Conservation (phyloP, 1,140 invertebrate genomes). For the Luehdorfia chinensis region DNA sequence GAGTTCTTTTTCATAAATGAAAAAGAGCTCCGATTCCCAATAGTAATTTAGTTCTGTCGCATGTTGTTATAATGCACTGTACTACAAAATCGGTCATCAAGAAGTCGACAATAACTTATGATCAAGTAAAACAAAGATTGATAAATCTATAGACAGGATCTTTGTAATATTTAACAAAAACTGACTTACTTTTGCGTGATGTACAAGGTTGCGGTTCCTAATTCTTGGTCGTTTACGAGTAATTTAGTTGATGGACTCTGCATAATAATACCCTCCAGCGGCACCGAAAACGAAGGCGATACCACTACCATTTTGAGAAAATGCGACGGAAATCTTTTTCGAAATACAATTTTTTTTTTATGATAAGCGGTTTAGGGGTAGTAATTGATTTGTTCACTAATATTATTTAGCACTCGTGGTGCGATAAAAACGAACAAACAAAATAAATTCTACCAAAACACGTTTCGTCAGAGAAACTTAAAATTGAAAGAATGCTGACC, state of each 20-base stretch:
- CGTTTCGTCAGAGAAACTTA: too few relatives aligned
- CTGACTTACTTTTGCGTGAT: constrained; percentile 62
- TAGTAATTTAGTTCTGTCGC: too few relatives aligned
- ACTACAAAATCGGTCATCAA: too few relatives aligned
- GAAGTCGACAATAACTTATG: too few relatives aligned
- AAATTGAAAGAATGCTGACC: too few relatives aligned
- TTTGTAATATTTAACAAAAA: not conserved
- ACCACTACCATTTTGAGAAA: constrained; percentile 59
- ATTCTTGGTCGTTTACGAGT: constrained; percentile 56
- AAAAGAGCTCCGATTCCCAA: too few relatives aligned
- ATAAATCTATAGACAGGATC: not conserved
- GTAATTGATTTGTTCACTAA: not conserved
- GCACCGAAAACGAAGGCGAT: constrained; percentile 56
- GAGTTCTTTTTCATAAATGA: too few relatives aligned
- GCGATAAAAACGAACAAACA: constrained; percentile 7
- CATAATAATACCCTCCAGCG: constrained; percentile 54
- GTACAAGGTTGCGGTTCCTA: constrained; percentile 62
- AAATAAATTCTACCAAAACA: constrained; percentile 14
- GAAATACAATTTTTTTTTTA: constrained; percentile 4
- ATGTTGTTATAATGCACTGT: too few relatives aligned
- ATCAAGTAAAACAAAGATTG: not conserved
- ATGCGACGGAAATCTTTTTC: not conserved
- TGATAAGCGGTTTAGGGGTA: constrained; percentile 2
- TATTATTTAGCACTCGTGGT: constrained; percentile 13
- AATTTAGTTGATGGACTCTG: constrained; percentile 56